A percentile compares a stretch with the other conserved stretches of the same genome.
These are phyloP conservation scores for Pandemis heparana DNA, from an alignment of 2,888 invertebrate species.

Conservation along the genomic window DNA sequence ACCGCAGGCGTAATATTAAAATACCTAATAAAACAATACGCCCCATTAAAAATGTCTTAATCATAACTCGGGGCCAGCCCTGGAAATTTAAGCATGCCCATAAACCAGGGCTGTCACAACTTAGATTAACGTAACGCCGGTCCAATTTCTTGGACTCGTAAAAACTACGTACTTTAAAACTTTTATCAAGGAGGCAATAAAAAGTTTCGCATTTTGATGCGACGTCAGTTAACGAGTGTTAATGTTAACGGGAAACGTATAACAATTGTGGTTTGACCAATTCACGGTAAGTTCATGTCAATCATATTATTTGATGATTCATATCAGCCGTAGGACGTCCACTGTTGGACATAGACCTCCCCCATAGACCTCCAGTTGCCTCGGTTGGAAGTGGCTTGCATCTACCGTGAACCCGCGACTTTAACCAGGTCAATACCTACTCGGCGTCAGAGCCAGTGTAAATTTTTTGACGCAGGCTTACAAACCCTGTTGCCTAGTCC, in stretches of 20 bases:
- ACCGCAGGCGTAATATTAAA: background rate
- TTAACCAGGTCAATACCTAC: too few relatives aligned
- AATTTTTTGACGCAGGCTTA: too few relatives aligned
- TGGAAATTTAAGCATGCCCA: background rate
- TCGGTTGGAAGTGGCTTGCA: too few relatives aligned
- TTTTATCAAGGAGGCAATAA: slow-evolving; percentile 32
- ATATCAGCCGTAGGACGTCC: too few relatives aligned
- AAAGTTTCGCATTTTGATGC: slow-evolving; percentile 41
- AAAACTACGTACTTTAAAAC: slow-evolving; percentile 38
- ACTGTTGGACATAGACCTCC: too few relatives aligned
- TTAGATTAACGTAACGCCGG: slow-evolving; percentile 26
- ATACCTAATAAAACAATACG: slow-evolving; percentile 16
- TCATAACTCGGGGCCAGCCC: slow-evolving; percentile 18
- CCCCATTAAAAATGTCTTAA: slow-evolving; percentile 15
- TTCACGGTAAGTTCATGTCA: background rate
- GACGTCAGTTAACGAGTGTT: background rate
- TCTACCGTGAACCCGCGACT: too few relatives aligned
- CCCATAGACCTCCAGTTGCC: too few relatives aligned
- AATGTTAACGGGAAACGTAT: background rate
- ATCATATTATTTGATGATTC: too few relatives aligned
- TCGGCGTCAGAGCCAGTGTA: too few relatives aligned
- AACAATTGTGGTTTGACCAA: background rate
- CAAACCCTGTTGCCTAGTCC: too few relatives aligned
- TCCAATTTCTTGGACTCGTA: slow-evolving; percentile 37
- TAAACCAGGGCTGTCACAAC: slow-evolving; percentile 33